Percentiles rank a stretch among this genome's conserved stretches.
Conservation (phyloP, 1,140 invertebrate genomes). For the Bactericera cockerelli region DNA sequence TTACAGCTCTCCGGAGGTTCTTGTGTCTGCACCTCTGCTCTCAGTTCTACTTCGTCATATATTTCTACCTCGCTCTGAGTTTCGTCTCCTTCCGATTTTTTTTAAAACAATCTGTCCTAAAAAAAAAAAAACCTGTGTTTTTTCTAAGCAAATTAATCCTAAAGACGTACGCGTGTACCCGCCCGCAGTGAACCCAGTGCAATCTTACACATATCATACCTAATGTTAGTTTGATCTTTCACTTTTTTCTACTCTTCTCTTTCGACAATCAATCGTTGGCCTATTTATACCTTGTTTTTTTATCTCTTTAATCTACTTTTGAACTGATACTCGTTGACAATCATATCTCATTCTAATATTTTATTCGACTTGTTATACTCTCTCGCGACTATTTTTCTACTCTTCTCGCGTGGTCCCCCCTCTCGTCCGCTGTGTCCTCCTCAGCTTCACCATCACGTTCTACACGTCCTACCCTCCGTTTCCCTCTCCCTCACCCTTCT, state of each 20-base stretch:
- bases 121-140: no score
- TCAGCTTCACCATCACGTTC: background rate
- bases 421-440: background rate
- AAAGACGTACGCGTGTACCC: no score
- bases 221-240: background rate
- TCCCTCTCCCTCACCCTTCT: constrained; percentile 8
- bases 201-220: no score
- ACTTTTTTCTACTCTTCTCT: background rate
- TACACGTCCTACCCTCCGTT: background rate
- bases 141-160: no score
- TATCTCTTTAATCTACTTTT: background rate
- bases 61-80: background rate
- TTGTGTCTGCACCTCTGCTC: constrained; percentile 3
- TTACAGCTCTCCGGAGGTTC: constrained; percentile 3
- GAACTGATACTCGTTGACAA: constrained; percentile 1
- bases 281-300: background rate
- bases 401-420: background rate
- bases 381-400: background rate
- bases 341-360: background rate
- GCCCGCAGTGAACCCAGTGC: no score
- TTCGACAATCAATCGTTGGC: constrained; percentile 3
- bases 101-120: background rate
- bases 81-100: background rate
- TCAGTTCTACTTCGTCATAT: background rate
- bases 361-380: background rate